Evolutionary conservation across 2,113 vertebrate genomes (phyloP).

Genomic region (Oncorhynchus nerka): DNA sequence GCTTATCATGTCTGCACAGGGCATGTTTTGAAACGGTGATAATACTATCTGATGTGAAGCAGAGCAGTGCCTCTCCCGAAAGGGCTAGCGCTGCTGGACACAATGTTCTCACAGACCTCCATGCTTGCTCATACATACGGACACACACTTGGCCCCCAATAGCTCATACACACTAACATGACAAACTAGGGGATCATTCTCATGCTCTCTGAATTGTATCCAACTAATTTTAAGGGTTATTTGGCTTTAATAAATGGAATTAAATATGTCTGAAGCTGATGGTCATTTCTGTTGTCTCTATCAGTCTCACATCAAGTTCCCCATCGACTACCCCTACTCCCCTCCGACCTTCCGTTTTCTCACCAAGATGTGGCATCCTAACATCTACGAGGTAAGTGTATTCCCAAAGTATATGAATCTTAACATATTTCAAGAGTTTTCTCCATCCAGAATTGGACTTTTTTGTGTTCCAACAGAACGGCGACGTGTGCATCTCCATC

Average conservation of each 20-base stretch:
- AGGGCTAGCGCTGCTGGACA: slow-evolving; percentile 1
- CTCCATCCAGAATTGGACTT: neutral
- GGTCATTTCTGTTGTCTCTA: neutral
- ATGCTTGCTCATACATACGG: too few relatives aligned
- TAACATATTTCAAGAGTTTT: too few relatives aligned
- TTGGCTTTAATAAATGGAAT: neutral
- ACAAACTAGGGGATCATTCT: too few relatives aligned
- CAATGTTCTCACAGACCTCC: too few relatives aligned
- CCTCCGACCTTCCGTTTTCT: slow-evolving; percentile 98
- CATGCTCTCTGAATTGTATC: too few relatives aligned
- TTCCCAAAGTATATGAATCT: neutral
- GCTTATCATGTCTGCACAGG: neutral
- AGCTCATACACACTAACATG: too few relatives aligned
- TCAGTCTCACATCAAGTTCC: slow-evolving; percentile 98
- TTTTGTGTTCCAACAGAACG: slow-evolving; percentile 78
- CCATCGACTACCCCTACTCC: slow-evolving; percentile 97
- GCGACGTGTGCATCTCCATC: slow-evolving; percentile 98
- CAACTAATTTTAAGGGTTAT: neutral
- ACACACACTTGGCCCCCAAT: too few relatives aligned
- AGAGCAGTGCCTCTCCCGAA: slow-evolving; percentile 28
- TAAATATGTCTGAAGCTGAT: neutral
- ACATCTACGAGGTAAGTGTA: slow-evolving; percentile 94
- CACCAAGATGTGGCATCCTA: slow-evolving; percentile 99
- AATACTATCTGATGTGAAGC: slow-evolving; percentile 56
- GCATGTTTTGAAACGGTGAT: slow-evolving; percentile 34